Evolutionary conservation across 2,113 vertebrate species (phyloP), one percentile per base, ranked within the genome.

Genomic region (Nothocercus julius): DNA sequence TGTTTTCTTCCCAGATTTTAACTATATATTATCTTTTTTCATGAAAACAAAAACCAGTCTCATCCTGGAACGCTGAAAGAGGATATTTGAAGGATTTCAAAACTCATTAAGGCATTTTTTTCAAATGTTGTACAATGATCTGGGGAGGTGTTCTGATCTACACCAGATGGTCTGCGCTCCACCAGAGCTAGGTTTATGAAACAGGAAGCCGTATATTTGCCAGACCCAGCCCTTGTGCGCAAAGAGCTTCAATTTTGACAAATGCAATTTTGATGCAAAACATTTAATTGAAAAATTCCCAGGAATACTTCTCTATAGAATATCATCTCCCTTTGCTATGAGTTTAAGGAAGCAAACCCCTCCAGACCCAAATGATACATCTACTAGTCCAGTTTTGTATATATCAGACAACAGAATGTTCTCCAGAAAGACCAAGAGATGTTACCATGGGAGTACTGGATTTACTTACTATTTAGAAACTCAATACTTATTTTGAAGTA

Each of bases 131-230:
- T 64, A 44, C 38, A 34, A 75, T 64, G 72, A 70, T 75, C 91
- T 61, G 19, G 59, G 68, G 78, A 88, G 75, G 54, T 59, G 56
- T 87, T 64, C 63, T 59, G 77, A 93, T 91, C 82, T 51, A 67
- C 40, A 80, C 58, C 77, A 93, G 68, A 82, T 83, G 72, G 77
- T 24, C 32, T 40, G 59, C 63, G 32, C 74, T 82, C 69, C 69
- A 78, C 68, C 83, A 81, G 38, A 27, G 22, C 17, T 22, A 45
- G 47, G 51, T 82, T 92, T 68, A 34, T 14, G 63, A 49, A 91
- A 44, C 27, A 72, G 58, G 67, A 82, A 83, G 28, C n/a, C 9
- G 16, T 61, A 24, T 25, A 61, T 58, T 85, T 81, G 54, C 82
- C 77, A 86, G 62, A 27, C 5, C 51, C 42, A 78, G 51, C 18